phyloP scores from a whole-genome alignment of 2,113 vertebrate genomes.

The Rissa tridactyla region DNA sequence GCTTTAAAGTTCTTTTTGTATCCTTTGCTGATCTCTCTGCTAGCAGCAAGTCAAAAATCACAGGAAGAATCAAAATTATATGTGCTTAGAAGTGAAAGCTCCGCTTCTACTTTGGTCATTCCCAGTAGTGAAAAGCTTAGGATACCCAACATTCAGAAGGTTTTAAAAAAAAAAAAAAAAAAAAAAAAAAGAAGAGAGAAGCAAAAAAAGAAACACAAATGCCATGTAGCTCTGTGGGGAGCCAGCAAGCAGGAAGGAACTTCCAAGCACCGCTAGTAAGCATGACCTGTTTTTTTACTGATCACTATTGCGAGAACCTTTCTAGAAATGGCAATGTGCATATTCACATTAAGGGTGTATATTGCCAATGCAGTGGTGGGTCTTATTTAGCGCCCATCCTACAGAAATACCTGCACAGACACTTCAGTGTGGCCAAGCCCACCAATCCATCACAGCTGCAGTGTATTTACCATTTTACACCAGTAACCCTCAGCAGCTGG shows the following conservation, averaged over 20 bases:
- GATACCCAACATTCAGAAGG: not conserved
- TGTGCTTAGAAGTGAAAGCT: not conserved
- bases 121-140: not conserved
- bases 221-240: not conserved
- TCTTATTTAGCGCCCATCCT: not conserved
- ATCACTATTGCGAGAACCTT: not conserved
- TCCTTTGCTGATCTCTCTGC: not conserved
- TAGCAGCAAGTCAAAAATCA: not conserved
- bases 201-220: not conserved
- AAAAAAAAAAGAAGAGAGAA: not conserved
- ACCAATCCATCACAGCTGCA: not conserved
- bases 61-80: not conserved
- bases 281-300: not conserved
- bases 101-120: not conserved
- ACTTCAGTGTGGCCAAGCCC: not conserved
- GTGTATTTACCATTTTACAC: not conserved
- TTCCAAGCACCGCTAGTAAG: not conserved
- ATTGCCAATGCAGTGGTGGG: rapidly evolving
- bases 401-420: not conserved
- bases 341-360: rapidly evolving
- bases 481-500: not conserved
- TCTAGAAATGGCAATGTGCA: rapidly evolving
- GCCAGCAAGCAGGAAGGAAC: not conserved
- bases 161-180: not conserved
- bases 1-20: not conserved